Evolutionary conservation across 2,888 invertebrate genomes (phyloP).

Genomic region (Phragmatobia fuliginosa): DNA sequence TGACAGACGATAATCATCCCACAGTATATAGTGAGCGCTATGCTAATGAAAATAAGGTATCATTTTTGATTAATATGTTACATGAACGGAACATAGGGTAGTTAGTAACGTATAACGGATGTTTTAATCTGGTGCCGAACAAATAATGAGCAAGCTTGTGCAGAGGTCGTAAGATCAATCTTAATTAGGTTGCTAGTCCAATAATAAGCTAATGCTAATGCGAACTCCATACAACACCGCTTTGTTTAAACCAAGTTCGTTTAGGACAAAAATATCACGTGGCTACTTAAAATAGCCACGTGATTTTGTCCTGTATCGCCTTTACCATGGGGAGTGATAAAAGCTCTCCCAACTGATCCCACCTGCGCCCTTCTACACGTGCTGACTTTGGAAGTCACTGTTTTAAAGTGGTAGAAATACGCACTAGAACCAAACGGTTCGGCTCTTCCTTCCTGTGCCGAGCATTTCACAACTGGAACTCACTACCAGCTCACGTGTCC

Average conservation of each 20-base stretch:
- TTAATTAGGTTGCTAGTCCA: slow-evolving; percentile 51
- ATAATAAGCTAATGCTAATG: slow-evolving; percentile 36
- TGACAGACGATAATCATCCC: slow-evolving; percentile 23
- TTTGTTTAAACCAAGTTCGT: slow-evolving; percentile 21
- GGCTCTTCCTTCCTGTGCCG: too few relatives aligned
- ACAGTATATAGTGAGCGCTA: slow-evolving; percentile 44
- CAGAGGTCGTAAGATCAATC: slow-evolving; percentile 54
- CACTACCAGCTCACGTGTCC: too few relatives aligned
- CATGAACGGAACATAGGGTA: slow-evolving; percentile 36
- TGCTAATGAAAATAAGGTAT: slow-evolving; percentile 25
- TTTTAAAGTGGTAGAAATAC: too few relatives aligned
- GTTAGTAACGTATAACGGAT: slow-evolving; percentile 65
- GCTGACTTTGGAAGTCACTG: too few relatives aligned
- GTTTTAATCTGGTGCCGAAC: slow-evolving; percentile 69
- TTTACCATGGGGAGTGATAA: too few relatives aligned
- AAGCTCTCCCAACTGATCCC: too few relatives aligned
- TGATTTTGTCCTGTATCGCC: too few relatives aligned
- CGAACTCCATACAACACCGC: slow-evolving; percentile 23
- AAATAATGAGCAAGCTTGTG: slow-evolving; percentile 61
- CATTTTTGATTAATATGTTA: slow-evolving; percentile 19
- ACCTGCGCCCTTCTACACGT: too few relatives aligned
- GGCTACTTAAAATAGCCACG: neutral
- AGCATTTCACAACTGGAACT: too few relatives aligned
- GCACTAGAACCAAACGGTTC: too few relatives aligned
- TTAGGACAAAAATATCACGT: slow-evolving; percentile 13